phyloP scores from a whole-genome alignment of 2,797 vertebrate species.

The Megaceryle alcyon region DNA sequence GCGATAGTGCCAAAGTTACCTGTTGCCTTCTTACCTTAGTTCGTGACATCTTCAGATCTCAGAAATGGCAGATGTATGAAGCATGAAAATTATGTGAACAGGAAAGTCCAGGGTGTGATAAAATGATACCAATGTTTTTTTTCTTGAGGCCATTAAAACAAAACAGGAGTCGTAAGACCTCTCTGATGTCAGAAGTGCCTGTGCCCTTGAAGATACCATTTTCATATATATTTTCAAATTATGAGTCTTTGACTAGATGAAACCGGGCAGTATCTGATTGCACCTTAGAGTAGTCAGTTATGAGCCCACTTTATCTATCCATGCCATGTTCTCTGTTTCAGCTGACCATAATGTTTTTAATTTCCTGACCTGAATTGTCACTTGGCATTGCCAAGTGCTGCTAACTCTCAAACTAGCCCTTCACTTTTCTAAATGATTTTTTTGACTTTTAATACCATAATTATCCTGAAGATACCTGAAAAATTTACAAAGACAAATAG shows the following conservation, averaged over 20 bases:
- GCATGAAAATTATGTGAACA: not conserved
- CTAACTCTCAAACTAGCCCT: not conserved
- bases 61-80: not conserved
- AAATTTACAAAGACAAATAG: not conserved
- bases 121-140: not conserved
- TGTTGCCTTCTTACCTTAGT: not conserved
- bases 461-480: not conserved
- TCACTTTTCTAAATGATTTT: conserved; percentile 5
- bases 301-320: not conserved
- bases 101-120: not conserved
- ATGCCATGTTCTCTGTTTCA: not conserved
- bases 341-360: not conserved
- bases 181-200: not conserved
- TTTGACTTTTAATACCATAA: not conserved
- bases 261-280: not conserved
- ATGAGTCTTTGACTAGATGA: not conserved
- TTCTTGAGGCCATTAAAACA: not conserved
- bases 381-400: not conserved
- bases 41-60: not conserved
- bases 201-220: not conserved
- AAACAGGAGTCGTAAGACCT: not conserved
- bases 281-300: not conserved
- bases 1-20: not conserved
- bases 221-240: not conserved
- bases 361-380: not conserved